These are phyloP conservation scores for Aporrectodea caliginosa DNA, from an alignment of 1,140 invertebrate species.

Conservation along the genomic window DNA sequence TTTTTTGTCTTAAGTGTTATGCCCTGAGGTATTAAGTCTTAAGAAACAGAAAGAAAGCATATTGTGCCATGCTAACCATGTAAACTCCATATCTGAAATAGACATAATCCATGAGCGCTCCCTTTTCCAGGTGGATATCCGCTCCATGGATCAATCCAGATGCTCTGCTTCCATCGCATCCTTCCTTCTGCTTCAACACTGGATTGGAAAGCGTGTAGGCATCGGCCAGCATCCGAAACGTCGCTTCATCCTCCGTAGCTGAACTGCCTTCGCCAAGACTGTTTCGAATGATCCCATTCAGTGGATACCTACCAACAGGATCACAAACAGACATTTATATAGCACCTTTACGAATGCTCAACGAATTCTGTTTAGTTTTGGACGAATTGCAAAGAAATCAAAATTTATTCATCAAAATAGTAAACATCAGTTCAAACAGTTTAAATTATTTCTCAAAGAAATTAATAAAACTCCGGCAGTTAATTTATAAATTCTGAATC, in stretches of 20 bases:
- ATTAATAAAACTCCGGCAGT: too few species aligned
- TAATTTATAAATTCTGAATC: too few species aligned
- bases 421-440: too few species aligned
- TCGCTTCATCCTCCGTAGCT: not conserved
- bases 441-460: too few species aligned
- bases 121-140: not conserved
- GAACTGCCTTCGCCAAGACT: not conserved
- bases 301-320: not conserved
- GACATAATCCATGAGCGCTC: not conserved
- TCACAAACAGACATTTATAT: too few species aligned
- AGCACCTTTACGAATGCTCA: too few species aligned
- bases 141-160: not conserved
- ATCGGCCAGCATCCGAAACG: not conserved
- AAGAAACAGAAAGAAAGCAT: too few species aligned
- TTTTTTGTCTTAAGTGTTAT: too few species aligned
- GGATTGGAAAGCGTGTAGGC: not conserved
- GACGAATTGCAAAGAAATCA: too few species aligned
- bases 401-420: too few species aligned
- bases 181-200: not conserved
- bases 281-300: not conserved
- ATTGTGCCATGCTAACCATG: not conserved
- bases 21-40: too few species aligned
- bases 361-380: too few species aligned
- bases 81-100: not conserved
- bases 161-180: not conserved